Evolutionary conservation across 2,113 vertebrate genomes (phyloP).

Genomic region (Lipophrys pholis): DNA sequence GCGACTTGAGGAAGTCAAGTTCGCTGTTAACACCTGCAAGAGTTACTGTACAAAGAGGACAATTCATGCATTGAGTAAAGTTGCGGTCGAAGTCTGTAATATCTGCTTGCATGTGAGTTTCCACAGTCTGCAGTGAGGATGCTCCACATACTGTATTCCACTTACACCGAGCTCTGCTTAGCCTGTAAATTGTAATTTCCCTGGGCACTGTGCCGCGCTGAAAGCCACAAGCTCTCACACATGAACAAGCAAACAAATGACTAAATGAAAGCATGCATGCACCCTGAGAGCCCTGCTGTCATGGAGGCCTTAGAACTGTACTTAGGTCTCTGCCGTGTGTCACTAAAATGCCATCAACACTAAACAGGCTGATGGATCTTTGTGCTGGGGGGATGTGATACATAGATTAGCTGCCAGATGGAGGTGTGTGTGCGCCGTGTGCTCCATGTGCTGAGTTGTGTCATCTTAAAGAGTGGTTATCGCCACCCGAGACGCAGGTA

Average conservation of each 20-base stretch:
- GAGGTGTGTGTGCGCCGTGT: constrained; percentile 19
- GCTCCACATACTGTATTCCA: constrained; percentile 14
- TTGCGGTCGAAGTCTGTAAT: constrained; percentile 33
- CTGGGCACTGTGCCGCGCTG: constrained; percentile 5
- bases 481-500: constrained; percentile 22
- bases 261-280: constrained; percentile 13
- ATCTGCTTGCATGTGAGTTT: constrained; percentile 29
- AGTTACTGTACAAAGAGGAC: constrained; percentile 29
- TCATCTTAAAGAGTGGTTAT: constrained; percentile 5
- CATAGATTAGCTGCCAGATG: constrained; percentile 44
- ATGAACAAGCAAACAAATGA: constrained; percentile 36
- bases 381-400: constrained; percentile 29
- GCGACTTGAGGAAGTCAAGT: neutral
- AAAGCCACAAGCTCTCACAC: constrained; percentile 23
- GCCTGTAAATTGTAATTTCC: constrained; percentile 34
- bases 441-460: neutral
- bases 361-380: constrained; percentile 19
- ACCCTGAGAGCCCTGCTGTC: constrained; percentile 14
- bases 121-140: constrained; percentile 4
- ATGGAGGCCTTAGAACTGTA: constrained; percentile 12
- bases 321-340: constrained; percentile 10
- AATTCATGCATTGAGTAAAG: constrained; percentile 16
- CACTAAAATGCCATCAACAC: constrained; percentile 8
- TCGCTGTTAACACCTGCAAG: constrained; percentile 31
- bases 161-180: constrained; percentile 19